These are phyloP conservation scores for Lithobates pipiens DNA, from an alignment of 2,797 vertebrate genomes.

Conservation along the genomic window DNA sequence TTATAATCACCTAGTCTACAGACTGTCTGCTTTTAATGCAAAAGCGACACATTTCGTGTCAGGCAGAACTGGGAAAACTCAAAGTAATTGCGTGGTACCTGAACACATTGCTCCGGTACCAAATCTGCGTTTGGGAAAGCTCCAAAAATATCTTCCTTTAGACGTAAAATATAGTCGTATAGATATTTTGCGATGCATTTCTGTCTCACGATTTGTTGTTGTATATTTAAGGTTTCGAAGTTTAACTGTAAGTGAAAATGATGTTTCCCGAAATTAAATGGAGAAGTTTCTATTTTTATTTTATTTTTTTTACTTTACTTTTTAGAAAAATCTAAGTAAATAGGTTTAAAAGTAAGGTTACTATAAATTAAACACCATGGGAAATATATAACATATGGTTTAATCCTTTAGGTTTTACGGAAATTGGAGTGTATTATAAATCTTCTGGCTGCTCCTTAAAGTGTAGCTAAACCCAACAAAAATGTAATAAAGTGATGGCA, in stretches of 20 bases:
- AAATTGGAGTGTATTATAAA: no score
- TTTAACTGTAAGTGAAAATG: not conserved
- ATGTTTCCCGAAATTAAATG: not conserved
- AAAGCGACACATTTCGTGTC: constrained; percentile 64
- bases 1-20: constrained; percentile 65
- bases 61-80: constrained; percentile 31
- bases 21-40: constrained; percentile 65
- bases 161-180: not conserved
- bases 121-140: constrained; percentile 7
- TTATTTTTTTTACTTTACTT: not conserved
- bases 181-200: constrained; percentile 11
- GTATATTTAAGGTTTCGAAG: not conserved
- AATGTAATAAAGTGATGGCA: no score
- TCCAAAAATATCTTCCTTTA: constrained; percentile 5
- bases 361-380: no score
- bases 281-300: not conserved
- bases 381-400: no score
- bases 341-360: not conserved
- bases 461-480: no score
- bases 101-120: constrained; percentile 58
- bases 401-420: no score
- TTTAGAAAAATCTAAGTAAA: not conserved
- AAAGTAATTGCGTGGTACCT: constrained; percentile 48
- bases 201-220: not conserved
- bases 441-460: no score